Evolutionary conservation across 2,113 vertebrate genomes (phyloP).

Genomic region (Ploceus nigricollis): DNA sequence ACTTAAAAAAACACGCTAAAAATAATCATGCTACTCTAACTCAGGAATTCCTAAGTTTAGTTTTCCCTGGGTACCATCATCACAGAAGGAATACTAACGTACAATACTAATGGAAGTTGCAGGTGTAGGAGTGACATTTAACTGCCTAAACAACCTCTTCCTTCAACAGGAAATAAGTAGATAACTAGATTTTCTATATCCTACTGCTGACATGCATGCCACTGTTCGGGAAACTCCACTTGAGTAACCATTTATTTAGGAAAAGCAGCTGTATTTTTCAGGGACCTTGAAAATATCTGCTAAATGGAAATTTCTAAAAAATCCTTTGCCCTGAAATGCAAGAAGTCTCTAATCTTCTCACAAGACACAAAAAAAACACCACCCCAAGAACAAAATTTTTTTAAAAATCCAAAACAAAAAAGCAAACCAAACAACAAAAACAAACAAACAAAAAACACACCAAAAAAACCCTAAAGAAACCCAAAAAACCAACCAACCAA

Average conservation of each 20-base stretch:
- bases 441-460: too few species aligned
- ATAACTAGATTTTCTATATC: neutral
- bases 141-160: constrained; percentile 3
- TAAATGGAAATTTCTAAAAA: neutral
- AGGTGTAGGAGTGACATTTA: constrained; percentile 4
- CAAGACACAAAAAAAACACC: neutral
- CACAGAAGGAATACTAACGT: neutral
- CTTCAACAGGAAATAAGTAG: neutral
- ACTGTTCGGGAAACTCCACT: neutral
- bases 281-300: neutral
- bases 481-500: neutral
- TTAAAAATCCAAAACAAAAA: neutral
- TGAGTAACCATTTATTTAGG: neutral
- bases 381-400: too few species aligned
- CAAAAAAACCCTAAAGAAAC: neutral
- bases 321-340: neutral
- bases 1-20: neutral
- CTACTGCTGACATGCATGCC: neutral
- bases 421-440: neutral
- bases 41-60: neutral
- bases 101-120: neutral
- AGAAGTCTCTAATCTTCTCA: neutral
- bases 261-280: neutral
- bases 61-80: neutral
- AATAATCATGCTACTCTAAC: neutral